Conservation (phyloP, 2,888 invertebrate genomes). For the Nowickia ferox region DNA sequence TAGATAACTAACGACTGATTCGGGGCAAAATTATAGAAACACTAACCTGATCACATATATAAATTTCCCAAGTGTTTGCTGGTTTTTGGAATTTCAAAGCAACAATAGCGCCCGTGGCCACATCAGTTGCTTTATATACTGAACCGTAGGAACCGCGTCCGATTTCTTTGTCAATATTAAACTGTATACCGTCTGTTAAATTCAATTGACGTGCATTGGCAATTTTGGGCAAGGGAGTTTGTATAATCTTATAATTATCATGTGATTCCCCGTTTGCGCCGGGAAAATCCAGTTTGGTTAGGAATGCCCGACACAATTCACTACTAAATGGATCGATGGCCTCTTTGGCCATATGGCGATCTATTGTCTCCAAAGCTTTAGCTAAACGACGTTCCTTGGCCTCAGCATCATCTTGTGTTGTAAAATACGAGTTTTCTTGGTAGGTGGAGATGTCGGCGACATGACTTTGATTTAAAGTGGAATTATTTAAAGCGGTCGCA, state of each 20-base stretch:
- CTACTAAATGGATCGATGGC: slow-evolving; percentile 92
- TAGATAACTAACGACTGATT: no score
- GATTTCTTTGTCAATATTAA: slow-evolving; percentile 89
- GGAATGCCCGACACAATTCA: slow-evolving; percentile 87
- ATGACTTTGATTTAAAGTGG: slow-evolving; percentile 69
- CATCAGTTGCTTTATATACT: slow-evolving; percentile 85
- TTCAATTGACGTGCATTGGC: slow-evolving; percentile 84
- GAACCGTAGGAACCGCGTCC: slow-evolving; percentile 95
- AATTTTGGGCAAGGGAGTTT: slow-evolving; percentile 86
- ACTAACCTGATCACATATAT: slow-evolving; percentile 87
- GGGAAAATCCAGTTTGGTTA: slow-evolving; percentile 90
- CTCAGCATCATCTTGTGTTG: slow-evolving; percentile 82
- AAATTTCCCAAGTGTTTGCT: slow-evolving; percentile 96
- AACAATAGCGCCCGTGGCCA: slow-evolving; percentile 83
- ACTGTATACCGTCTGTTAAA: slow-evolving; percentile 85
- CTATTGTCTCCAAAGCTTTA: slow-evolving; percentile 81
- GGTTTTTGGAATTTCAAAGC: slow-evolving; percentile 95
- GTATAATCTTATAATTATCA: slow-evolving; percentile 85
- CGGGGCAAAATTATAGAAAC: neutral
- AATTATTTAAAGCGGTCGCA: slow-evolving; percentile 69
- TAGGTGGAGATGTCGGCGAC: slow-evolving; percentile 81
- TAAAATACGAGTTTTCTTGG: slow-evolving; percentile 83
- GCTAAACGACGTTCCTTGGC: slow-evolving; percentile 80
- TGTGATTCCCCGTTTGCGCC: slow-evolving; percentile 85
- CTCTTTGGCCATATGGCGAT: slow-evolving; percentile 80